These are phyloP conservation scores for Astreopora myriophthalma DNA, from an alignment of 64 coral and sea anemone genomes.

Conservation along the genomic window DNA sequence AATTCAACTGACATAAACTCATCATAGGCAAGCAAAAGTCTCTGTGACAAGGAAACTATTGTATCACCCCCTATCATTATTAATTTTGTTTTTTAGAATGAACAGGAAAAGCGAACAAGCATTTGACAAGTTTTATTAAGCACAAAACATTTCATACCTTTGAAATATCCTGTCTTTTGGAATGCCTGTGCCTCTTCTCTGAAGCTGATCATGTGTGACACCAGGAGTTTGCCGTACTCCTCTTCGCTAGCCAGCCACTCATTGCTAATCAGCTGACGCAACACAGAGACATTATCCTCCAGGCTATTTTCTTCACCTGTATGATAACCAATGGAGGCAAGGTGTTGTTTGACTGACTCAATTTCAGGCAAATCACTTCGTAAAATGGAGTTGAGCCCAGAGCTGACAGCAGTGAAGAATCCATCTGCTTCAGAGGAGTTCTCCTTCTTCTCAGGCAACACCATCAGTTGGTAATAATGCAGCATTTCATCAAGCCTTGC, in stretches of 20 bases:
- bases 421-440: slow-evolving; percentile 53
- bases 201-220: slow-evolving; percentile 54
- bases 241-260: slow-evolving; percentile 57
- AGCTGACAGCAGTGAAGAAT: slow-evolving; percentile 63
- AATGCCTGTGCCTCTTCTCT: slow-evolving; percentile 51
- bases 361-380: slow-evolving; percentile 29
- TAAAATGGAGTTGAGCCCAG: slow-evolving; percentile 35
- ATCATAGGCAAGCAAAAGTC: too few relatives aligned
- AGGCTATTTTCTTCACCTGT: slow-evolving; percentile 11
- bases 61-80: too few relatives aligned
- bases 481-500: slow-evolving; percentile 12
- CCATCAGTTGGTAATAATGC: slow-evolving; percentile 36
- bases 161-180: slow-evolving; percentile 25
- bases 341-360: slow-evolving; percentile 49
- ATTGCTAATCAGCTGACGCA: slow-evolving; percentile 51
- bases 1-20: too few relatives aligned
- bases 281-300: slow-evolving; percentile 9
- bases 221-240: slow-evolving; percentile 56
- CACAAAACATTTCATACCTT: slow-evolving; percentile 29
- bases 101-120: too few relatives aligned
- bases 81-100: too few relatives aligned
- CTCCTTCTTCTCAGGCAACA: slow-evolving; percentile 11
- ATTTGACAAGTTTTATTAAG: too few relatives aligned
- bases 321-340: slow-evolving; percentile 47
- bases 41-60: too few relatives aligned